Evolutionary conservation across 1,140 invertebrate species (phyloP), one percentile per base, ranked within the genome.

Genomic region (Diabrotica undecimpunctata): DNA sequence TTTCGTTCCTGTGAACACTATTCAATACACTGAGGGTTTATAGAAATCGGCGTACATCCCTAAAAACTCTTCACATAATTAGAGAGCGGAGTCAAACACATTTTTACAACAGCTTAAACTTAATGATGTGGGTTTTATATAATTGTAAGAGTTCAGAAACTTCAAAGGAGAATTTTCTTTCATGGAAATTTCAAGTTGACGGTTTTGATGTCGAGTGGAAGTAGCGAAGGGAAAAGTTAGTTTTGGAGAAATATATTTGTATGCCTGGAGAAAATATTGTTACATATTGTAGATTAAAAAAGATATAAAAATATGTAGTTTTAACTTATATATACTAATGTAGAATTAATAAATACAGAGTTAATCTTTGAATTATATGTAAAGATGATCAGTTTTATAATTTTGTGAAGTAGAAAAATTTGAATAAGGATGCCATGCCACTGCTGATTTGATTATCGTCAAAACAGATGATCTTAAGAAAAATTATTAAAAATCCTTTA

Each of bases 81-180:
- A 70, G 65, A 70, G 62, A 67, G 62, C 25, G 8, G 50, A 56
- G 54, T 50, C 50, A 41, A 41, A 54, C 50, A 54, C 35, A 57
- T 66, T 65, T 66, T 67, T 67, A 56, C 66, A 50, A 54, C 61
- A 13, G 50, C 58, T 61, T 62, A 67, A 70, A 36, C 64, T 67
- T 70, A 70, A 67, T 67, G 69, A 67, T 67, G 66, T 65, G 50
- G 62, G 66, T 55, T 25, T 65, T 61, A 56, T 54, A 66, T 61
- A 61, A 61, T 61, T 61, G 51, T 61, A n/a, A 46, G 41, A 46
- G 41, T 46, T n/a, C 8, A 10, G 41, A 4, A 46, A 46, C 41
- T 46, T 46, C 41, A 46, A 46, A 46, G 41, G 41, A n/a, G n/a
- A 46, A 46, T 46, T 46, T 46, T 46, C 41, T 46, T 46, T 46